A percentile compares a stretch with the other conserved stretches of the same genome.
Evolutionary conservation across 2,113 vertebrate species (phyloP).

Genomic region (Myiopsitta monachus): DNA sequence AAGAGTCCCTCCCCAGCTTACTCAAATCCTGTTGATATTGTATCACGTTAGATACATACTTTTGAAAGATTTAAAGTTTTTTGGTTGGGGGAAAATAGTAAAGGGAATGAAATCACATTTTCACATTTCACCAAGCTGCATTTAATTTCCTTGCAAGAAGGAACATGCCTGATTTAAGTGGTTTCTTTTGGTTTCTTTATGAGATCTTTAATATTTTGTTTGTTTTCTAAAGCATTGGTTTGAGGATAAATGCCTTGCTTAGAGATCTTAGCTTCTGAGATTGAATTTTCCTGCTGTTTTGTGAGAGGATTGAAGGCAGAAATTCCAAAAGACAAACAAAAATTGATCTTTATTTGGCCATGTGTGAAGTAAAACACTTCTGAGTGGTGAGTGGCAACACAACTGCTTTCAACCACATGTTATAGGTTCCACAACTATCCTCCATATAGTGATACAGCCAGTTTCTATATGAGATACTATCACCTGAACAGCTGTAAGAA

Average conservation of each 20-base stretch:
- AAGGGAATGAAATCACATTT: background rate
- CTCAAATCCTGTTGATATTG: background rate
- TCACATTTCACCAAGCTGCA: background rate
- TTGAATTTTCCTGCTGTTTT: background rate
- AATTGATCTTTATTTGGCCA: background rate
- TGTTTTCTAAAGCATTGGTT: background rate
- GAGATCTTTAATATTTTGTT: background rate
- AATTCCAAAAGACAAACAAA: background rate
- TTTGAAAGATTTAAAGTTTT: background rate
- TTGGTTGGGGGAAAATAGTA: background rate
- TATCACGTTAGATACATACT: fast-evolving
- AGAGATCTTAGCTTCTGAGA: background rate
- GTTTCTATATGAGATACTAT: background rate
- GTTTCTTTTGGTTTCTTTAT: background rate
- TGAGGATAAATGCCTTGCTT: background rate
- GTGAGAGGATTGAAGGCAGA: background rate
- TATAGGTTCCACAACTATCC: background rate
- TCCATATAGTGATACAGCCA: background rate
- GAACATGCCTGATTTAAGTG: background rate
- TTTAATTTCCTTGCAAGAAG: background rate
- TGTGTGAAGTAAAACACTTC: background rate
- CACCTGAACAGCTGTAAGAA: background rate
- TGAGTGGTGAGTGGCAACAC: background rate
- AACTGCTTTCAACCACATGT: background rate
- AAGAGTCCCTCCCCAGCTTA: background rate